These are phyloP conservation scores for Laothoe populi DNA, from an alignment of 2,888 invertebrate species.

Conservation along the genomic window DNA sequence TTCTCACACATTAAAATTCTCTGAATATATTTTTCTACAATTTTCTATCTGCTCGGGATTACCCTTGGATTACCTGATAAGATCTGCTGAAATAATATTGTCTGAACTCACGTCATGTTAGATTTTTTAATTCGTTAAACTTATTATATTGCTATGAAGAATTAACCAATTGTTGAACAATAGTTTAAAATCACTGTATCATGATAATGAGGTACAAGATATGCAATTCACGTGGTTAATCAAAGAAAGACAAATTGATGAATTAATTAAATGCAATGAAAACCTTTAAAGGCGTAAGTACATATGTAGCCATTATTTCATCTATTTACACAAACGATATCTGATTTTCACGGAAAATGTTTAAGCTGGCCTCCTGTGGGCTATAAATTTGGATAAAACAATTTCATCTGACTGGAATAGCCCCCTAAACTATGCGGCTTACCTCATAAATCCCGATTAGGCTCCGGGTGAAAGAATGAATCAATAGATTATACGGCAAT, in stretches of 20 bases:
- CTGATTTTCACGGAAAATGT: conserved; percentile 64
- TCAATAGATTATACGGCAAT: conserved; percentile 67
- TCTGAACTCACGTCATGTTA: too few relatives aligned
- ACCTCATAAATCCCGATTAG: conserved; percentile 75
- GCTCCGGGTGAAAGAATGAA: conserved; percentile 65
- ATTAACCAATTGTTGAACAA: neutral
- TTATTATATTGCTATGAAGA: too few relatives aligned
- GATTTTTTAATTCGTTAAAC: too few relatives aligned
- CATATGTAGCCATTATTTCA: conserved; percentile 40
- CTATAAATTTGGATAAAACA: conserved; percentile 79
- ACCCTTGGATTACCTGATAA: too few relatives aligned
- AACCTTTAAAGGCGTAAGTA: conserved; percentile 21
- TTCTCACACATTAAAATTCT: too few relatives aligned
- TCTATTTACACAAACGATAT: conserved; percentile 57
- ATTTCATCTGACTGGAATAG: conserved; percentile 72
- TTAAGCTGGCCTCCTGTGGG: conserved; percentile 67
- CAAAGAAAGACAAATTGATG: conserved; percentile 2
- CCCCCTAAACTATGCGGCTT: conserved; percentile 72
- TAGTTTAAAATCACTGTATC: neutral
- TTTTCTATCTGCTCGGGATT: too few relatives aligned
- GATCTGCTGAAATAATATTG: too few relatives aligned
- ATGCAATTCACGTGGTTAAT: neutral
- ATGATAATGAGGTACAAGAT: neutral
- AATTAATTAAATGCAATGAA: conserved; percentile 2
- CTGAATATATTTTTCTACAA: too few relatives aligned